phyloP scores from a whole-genome alignment of 2,888 invertebrate species.

The Beris chalybata region DNA sequence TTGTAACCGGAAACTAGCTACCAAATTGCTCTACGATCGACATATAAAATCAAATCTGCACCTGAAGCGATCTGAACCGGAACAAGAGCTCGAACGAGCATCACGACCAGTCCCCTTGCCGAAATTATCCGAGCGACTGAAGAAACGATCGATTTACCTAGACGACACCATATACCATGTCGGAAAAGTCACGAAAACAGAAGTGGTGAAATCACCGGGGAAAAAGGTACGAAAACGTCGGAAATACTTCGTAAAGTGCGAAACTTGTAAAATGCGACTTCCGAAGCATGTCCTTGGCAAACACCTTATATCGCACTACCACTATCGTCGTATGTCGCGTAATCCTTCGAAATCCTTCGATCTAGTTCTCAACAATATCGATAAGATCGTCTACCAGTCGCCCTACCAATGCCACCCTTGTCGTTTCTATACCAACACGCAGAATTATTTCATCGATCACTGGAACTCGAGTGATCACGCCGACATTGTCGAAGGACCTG shows the following conservation, averaged over 20 bases:
- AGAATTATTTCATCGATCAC: slow-evolving; percentile 69
- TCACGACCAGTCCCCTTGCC: slow-evolving; percentile 6
- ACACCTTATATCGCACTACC: slow-evolving; percentile 83
- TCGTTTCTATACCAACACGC: slow-evolving; percentile 80
- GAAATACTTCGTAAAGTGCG: slow-evolving; percentile 66
- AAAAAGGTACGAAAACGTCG: slow-evolving; percentile 61
- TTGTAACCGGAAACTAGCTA: slow-evolving; percentile 75
- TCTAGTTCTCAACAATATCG: slow-evolving; percentile 75
- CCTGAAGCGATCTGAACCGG: slow-evolving; percentile 65
- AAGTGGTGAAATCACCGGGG: slow-evolving; percentile 33
- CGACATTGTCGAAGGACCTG: slow-evolving; percentile 57
- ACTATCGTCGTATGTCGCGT: slow-evolving; percentile 72
- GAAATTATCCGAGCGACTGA: slow-evolving; percentile 43
- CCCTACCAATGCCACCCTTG: slow-evolving; percentile 86
- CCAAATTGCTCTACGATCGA: slow-evolving; percentile 72
- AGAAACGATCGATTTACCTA: slow-evolving; percentile 55
- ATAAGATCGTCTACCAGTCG: slow-evolving; percentile 75
- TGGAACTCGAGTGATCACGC: slow-evolving; percentile 70
- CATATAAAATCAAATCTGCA: slow-evolving; percentile 77
- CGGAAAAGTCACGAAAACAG: slow-evolving; percentile 40
- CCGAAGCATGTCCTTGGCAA: slow-evolving; percentile 73
- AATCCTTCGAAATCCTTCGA: slow-evolving; percentile 62
- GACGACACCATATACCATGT: slow-evolving; percentile 51
- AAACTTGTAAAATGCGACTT: slow-evolving; percentile 72
- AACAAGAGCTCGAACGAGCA: slow-evolving; percentile 69